Conservation (phyloP, 2,888 invertebrate species). For the Eupithecia inturbata region DNA sequence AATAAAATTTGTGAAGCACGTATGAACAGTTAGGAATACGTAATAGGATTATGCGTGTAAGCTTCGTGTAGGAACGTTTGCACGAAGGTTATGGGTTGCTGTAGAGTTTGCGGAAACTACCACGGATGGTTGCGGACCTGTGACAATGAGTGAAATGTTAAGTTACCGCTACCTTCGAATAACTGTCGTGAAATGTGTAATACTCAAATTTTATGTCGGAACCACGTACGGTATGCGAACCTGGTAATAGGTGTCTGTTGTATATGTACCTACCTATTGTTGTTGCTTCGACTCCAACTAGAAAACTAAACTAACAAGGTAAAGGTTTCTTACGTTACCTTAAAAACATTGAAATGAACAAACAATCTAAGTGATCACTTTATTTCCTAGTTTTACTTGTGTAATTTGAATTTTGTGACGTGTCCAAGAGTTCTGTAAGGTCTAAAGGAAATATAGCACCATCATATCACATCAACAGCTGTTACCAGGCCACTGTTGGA, state of each 20-base stretch:
- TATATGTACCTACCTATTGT: background rate
- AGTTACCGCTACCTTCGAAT: constrained; percentile 60
- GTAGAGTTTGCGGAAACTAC: constrained; percentile 48
- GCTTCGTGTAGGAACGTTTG: constrained; percentile 33
- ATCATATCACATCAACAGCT: too few species aligned
- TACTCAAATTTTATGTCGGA: constrained; percentile 60
- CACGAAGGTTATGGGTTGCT: constrained; percentile 42
- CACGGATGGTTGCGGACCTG: constrained; percentile 35
- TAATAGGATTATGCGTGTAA: constrained; percentile 48
- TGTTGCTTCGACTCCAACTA: background rate
- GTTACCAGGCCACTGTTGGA: too few species aligned
- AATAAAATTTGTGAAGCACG: constrained; percentile 45
- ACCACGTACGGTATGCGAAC: constrained; percentile 54
- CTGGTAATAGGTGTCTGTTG: constrained; percentile 48
- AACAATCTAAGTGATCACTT: too few species aligned
- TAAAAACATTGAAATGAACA: too few species aligned
- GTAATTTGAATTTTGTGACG: too few species aligned
- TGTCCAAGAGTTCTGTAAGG: too few species aligned
- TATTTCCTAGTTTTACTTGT: too few species aligned
- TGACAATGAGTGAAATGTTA: constrained; percentile 55
- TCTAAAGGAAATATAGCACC: too few species aligned
- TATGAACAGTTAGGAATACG: constrained; percentile 45
- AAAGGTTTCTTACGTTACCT: too few species aligned
- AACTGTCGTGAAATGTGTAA: constrained; percentile 61
- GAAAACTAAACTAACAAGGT: too few species aligned